Base-by-base conservation (phyloP, 2,797 vertebrate species). In the Botia kubotai region DNA sequence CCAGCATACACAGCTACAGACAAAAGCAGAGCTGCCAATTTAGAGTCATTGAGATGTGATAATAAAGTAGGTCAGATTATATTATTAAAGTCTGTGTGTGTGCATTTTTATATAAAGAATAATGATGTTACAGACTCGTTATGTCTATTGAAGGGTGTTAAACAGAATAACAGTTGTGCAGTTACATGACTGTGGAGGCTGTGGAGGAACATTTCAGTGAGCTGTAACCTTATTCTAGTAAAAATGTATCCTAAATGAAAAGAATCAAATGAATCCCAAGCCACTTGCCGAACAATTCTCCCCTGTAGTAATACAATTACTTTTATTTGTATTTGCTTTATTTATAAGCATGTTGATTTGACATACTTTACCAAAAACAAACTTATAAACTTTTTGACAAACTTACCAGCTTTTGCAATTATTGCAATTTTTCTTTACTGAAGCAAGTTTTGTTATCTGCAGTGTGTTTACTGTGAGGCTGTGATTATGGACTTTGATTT, bases 401-500 rank as follows among this genome's bases (percentile, higher is more conserved):
- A 46, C 43, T 46, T 11, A 46, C 43, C 43, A 46, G 57, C 10
- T 19, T 16, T 58, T 72, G n/a, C n/a, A 53, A 53, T 53, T 4
- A 26, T 52, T 26, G 3, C 17, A 7, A 29, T 26, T 57, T 57
- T 72, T 55, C 17, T 29, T 46, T 77, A 33, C 13, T 46, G 4
- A 17, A 55, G 43, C n/a, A 39, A 6, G 43, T 21, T 53, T n/a
- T 33, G 60, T 8, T 2, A 55, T 82, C 13, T 17, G 21, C 23
- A 52, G 70, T 53, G 29, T 53, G 73, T 67, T 82, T 12, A 17
- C 21, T 67, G 58, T 43, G 63, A 81, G 82, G 74, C 16, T 58
- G 23, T 63, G 66, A 84, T 85, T 81, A 83, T 17, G n/a, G 69
- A 71, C 63, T 86, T 87, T 80, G 81, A 87, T 83, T 85, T 84